Base-by-base conservation (phyloP, 2,113 vertebrate species). In the Silurus meridionalis region DNA sequence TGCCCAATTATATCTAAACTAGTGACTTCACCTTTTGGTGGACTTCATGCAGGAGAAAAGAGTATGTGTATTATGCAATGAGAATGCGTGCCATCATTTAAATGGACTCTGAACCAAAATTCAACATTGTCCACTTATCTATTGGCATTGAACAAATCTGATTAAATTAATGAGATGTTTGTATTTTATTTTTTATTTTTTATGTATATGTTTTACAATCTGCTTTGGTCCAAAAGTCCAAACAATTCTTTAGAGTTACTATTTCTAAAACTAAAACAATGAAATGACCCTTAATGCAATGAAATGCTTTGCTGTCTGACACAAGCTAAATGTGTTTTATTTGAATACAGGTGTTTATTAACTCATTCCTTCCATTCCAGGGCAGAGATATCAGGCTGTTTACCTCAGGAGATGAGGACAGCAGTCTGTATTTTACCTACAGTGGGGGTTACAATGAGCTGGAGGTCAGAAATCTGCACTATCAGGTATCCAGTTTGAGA, bases 401-500 rank as follows among this genome's bases (percentile, higher is more conserved):
- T 95, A 93, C 93, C 0, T 86, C 89, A 10, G 91, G 94, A 5
- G 97, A 99, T 83, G 97, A 96, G 69, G 98, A 99, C 91, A 99
- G 94, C 92, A 97, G 97, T 58, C 94, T 99, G 19, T 99, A 99
- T 93, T 99, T 99, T 94, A 98, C 97, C 88, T 98, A 99, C 93
- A 95, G 95, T 0, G 97, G 98, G 50, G 94, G 93, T 55, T 91
- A 95, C 90, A 98, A 98, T 2, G 86, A 97, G 83, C 94, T 99
- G 61, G 96, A 98, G 88, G 96, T 99, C 90, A 96, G 90, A 88
- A 93, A 96, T 90, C 96, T 99, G 91, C 96, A 91, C 91, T 99
- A 98, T 83, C 94, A 98, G 97, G 98, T 98, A 77, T 72, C 4
- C 60, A 48, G 8, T 21, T 53, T 46, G 15, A 37, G 8, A 37